Evolutionary conservation across 2,797 vertebrate species (phyloP).

Genomic region (Cryptoblepharus egeriae): DNA sequence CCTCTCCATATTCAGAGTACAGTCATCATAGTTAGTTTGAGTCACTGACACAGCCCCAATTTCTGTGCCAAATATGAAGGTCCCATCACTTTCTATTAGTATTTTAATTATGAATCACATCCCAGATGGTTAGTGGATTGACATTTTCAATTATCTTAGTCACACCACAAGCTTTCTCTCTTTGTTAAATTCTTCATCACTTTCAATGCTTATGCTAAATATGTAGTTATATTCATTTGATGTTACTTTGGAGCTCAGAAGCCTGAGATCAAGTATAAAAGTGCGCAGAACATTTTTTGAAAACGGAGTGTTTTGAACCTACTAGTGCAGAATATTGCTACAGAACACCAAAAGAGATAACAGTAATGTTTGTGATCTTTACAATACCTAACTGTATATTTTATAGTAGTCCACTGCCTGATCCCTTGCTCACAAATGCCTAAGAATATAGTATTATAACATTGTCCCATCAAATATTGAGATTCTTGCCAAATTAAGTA

Average conservation of each 20-base stretch:
- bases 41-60: not conserved
- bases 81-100: constrained; percentile 28
- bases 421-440: not conserved
- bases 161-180: constrained; percentile 8
- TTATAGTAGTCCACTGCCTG: too few species aligned
- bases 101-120: constrained; percentile 32
- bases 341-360: not conserved
- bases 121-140: constrained; percentile 6
- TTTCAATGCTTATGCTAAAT: constrained; percentile 9
- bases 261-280: constrained; percentile 1
- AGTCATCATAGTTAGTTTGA: constrained; percentile 1
- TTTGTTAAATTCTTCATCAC: constrained; percentile 38
- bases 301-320: not conserved
- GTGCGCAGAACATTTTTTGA: not conserved
- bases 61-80: constrained; percentile 20
- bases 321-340: too few species aligned
- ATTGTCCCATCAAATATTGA: not conserved
- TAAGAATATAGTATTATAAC: too few species aligned
- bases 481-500: not conserved
- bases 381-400: too few species aligned
- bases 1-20: not conserved
- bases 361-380: not conserved
- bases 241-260: not conserved
- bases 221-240: constrained; percentile 14
- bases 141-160: constrained; percentile 31